Evolutionary conservation across 2,113 vertebrate species (phyloP).

Genomic region (Tiliqua scincoides): DNA sequence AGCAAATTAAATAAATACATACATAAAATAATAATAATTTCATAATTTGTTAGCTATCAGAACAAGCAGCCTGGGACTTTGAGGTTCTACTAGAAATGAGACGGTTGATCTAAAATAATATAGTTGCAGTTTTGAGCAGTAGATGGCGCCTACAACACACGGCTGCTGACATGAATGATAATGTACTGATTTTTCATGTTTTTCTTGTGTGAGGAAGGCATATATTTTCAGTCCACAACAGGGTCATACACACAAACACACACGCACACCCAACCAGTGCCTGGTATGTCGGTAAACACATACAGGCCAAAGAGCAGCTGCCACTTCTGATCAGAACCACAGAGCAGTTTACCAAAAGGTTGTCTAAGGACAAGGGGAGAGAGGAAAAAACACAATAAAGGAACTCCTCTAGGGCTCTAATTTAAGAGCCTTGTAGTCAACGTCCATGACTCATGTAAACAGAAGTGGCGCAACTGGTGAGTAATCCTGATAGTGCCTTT

Average conservation of each 20-base stretch:
- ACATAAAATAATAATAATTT: too few species aligned
- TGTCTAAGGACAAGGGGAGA: slow-evolving; percentile 66
- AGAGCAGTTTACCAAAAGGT: slow-evolving; percentile 61
- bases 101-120: background rate
- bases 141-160: slow-evolving; percentile 51
- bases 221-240: slow-evolving; percentile 31
- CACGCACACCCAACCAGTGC: slow-evolving; percentile 32
- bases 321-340: slow-evolving; percentile 54
- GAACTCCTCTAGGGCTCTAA: slow-evolving; percentile 36
- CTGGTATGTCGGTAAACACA: slow-evolving; percentile 62
- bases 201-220: slow-evolving; percentile 16
- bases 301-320: slow-evolving; percentile 53
- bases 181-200: background rate
- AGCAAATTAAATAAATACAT: too few species aligned
- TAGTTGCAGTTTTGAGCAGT: background rate
- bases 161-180: rapidly evolving
- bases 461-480: slow-evolving; percentile 48
- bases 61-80: background rate
- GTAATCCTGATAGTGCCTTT: slow-evolving; percentile 44
- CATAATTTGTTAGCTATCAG: background rate
- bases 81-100: background rate
- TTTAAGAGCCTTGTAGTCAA: slow-evolving; percentile 43
- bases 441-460: slow-evolving; percentile 65
- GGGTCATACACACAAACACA: slow-evolving; percentile 24
- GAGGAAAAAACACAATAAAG: slow-evolving; percentile 36